Percentiles rank a stretch among this genome's conserved stretches.
Conservation (phyloP, 2,113 vertebrate genomes). For the Pristiophorus japonicus region DNA sequence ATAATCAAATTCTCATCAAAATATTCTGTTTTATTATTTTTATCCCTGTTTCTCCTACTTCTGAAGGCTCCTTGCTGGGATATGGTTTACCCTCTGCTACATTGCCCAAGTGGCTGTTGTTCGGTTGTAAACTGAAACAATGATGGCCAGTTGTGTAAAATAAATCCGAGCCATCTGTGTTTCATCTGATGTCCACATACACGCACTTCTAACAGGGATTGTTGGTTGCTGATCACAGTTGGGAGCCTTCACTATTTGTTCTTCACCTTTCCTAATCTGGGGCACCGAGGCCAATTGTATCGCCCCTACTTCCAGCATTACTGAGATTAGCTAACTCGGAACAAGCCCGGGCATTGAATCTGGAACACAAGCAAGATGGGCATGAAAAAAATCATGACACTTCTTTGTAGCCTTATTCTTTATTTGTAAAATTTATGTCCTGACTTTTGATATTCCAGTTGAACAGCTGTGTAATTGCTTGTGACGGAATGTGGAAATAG, state of each 20-base stretch:
- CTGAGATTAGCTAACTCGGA: background rate
- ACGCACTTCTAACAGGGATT: background rate
- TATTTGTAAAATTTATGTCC: background rate
- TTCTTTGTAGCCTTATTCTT: background rate
- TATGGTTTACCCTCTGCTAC: background rate
- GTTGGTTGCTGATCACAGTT: background rate
- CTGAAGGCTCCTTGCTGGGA: background rate
- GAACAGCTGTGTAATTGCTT: background rate
- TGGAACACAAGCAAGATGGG: background rate
- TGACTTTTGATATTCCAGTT: background rate
- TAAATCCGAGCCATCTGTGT: background rate
- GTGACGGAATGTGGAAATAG: background rate
- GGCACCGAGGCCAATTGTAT: too few relatives aligned
- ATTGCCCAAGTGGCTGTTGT: background rate
- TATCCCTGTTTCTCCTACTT: background rate
- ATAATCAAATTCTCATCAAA: background rate
- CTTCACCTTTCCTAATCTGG: too few relatives aligned
- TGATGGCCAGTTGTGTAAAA: background rate
- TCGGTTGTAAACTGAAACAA: background rate
- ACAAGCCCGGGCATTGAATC: background rate
- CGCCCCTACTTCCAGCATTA: background rate
- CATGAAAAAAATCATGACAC: background rate
- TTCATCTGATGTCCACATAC: background rate
- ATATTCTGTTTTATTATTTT: background rate
- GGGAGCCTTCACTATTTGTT: too few relatives aligned